Base-by-base conservation (phyloP, 2,888 invertebrate species). In the Dynastes grantii region DNA sequence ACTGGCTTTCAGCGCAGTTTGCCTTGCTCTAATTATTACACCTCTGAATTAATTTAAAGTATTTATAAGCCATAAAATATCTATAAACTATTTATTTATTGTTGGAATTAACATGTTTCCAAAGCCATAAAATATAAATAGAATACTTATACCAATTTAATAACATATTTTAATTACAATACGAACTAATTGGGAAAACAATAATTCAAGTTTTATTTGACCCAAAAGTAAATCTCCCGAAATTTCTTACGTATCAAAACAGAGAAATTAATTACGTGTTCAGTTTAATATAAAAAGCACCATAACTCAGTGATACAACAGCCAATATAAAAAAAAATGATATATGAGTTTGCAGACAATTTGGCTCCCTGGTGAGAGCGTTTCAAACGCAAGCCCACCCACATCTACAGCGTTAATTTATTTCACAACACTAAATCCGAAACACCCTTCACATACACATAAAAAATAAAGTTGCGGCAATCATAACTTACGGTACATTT, bases 401-500 rank as follows among this genome's bases (percentile, higher is more conserved):
- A 16, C 58, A 9, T 58, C 58, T 58, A 73, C 61, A 22, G 73
- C 73, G 73, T 40, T 61, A 73, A 73, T 73, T 73, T 73, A 73
- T 73, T 73, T 73, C 73, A 22, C 58, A 4, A 58, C 58, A 73
- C 40, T 73, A 58, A 73, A 73, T 73, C 73, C 58, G 58, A 58
- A 61, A 73, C 73, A 22, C 58, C 73, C 58, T 73, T 22, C 73
- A 40, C 11, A 58, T 37, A 58, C 58, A 73, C 73, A 73, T 73
- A 73, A 73, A 73, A 73, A 73, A 58, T 73, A 73, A 73, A 73
- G 73, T 73, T 73, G 58, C 22, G 40, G 40, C 55, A 73, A 58
- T 73, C 73, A 73, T 73, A 73, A 73, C 16, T 77, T 67, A 67
- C 58, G 75, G 53, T 49, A 65, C 51, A 80, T 81, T 83, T 79